These are phyloP conservation scores for Dendronephthya gigantea DNA, from an alignment of 64 coral and sea anemone genomes.

Conservation along the genomic window DNA sequence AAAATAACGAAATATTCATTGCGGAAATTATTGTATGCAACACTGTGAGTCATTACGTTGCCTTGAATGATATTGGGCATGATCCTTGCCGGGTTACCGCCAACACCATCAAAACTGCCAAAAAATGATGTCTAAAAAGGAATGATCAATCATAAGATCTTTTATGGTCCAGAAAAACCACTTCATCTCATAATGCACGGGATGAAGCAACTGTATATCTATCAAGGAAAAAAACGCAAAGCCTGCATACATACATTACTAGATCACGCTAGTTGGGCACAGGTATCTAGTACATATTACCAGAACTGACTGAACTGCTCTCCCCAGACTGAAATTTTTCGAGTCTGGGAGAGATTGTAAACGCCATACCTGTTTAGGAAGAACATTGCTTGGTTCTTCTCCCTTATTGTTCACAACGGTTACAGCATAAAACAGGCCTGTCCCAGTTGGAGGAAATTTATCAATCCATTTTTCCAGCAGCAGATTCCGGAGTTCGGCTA, in stretches of 20 bases:
- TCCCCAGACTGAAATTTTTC: no score
- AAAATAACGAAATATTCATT: not conserved
- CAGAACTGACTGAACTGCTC: no score
- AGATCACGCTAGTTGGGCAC: no score
- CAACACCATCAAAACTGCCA: not conserved
- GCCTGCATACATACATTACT: no score
- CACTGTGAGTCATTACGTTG: not conserved
- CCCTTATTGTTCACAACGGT: not conserved
- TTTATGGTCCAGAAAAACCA: no score
- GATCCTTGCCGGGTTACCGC: not conserved
- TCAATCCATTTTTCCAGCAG: not conserved
- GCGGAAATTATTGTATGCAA: not conserved
- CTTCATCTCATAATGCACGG: no score
- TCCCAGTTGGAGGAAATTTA: not conserved
- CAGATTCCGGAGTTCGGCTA: not conserved
- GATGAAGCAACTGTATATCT: no score
- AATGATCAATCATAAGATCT: no score
- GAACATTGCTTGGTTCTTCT: not conserved
- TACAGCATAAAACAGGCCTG: constrained; percentile 1
- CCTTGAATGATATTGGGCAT: not conserved
- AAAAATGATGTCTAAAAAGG: not conserved
- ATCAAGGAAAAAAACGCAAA: no score
- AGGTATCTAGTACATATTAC: no score
- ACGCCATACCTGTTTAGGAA: not conserved
- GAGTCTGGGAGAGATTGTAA: not conserved